Base-by-base conservation (phyloP, 2,888 invertebrate species). In the Lasiommata megera region DNA sequence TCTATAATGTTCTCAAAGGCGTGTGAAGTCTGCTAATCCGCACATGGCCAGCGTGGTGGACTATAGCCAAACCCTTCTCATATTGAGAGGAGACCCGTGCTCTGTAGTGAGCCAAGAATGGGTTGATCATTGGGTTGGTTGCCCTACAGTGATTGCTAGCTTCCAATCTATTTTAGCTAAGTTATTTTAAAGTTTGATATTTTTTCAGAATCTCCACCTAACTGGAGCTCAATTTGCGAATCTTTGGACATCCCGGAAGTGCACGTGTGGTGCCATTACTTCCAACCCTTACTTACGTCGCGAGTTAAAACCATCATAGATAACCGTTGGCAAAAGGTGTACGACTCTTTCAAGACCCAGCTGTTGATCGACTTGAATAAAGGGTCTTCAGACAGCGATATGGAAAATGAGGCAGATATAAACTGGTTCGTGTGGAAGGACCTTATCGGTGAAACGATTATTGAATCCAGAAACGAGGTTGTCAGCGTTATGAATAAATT, bases 401-500 rank as follows among this genome's bases (percentile, higher is more conserved):
- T 74, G 23, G 93, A 91, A 63, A 92, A 92, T 8, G 94, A 94
- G 68, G 84, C 85, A 14, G 94, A 95, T 77, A 86, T 95, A 11
- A 92, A 94, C 61, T 93, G 93, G 93, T 95, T 93, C 63, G 92
- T 94, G 23, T 96, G 96, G 96, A 92, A 91, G 56, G 96, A 96
- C 71, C 92, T 94, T 40, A 84, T 88, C 38, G 86, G 90, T 0
- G 91, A 91, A 29, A 91, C 91, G 0, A 74, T 87, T 6, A 92
- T 88, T 11, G 92, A 88, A 64, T 86, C 85, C 0, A 78, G 85
- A 41, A 79, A 69, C 58, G 89, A 91, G 43, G 90, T 91, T 1
- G 83, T 91, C 11, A 82, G 76, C 51, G 87, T 90, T 29, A 90
- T 91, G 87, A 88, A 88, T 63, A 78, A 82, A 1, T 71, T 91